Base-by-base conservation (phyloP, 2,113 vertebrate species). In the Variabilichromis moorii region DNA sequence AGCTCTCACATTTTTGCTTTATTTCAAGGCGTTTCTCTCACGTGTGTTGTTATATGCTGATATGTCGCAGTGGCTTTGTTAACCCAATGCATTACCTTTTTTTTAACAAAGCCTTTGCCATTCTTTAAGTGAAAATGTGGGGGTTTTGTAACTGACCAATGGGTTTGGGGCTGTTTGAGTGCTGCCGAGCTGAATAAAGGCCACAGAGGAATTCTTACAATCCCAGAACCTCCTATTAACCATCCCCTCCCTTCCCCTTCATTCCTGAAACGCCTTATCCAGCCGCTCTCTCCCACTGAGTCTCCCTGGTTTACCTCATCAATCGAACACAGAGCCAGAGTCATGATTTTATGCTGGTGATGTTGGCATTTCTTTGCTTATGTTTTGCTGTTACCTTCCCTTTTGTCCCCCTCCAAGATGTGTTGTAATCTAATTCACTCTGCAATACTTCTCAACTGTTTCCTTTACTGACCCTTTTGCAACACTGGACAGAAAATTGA, bases 281-380 rank as follows among this genome's bases (percentile, higher is more conserved):
- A 40, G 79, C 82, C 28, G 7, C 87, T 33, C 79, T 37, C 24
- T 55, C 81, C 81, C 47, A 37, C 45, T 11, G 33, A 91, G 84
- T 81, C 59, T 16, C 88, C 79, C 88, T 92, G 85, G 91, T 95
- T 95, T 81, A 92, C 93, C 95, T 96, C 93, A 93, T 95, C 92
- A 90, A 89, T 85, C 81, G 86, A 89, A 90, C 73, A 47, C 90
- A 93, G 83, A 91, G 91, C 93, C 91, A 84, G 61, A 93, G 87
- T 90, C 90, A 91, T 94, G 91, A 94, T 95, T 94, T 92, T 89
- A 92, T 94, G 94, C 91, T 93, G 83, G 50, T 91, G 84, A 93
- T 93, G 86, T 92, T 93, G 87, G 87, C 81, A 88, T 88, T 92
- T 90, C 78, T 86, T 84, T 94, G 78, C 82, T 90, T 86, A 85